Evolutionary conservation across 2,797 vertebrate genomes (phyloP).

Genomic region (Adelosebastes latens): DNA sequence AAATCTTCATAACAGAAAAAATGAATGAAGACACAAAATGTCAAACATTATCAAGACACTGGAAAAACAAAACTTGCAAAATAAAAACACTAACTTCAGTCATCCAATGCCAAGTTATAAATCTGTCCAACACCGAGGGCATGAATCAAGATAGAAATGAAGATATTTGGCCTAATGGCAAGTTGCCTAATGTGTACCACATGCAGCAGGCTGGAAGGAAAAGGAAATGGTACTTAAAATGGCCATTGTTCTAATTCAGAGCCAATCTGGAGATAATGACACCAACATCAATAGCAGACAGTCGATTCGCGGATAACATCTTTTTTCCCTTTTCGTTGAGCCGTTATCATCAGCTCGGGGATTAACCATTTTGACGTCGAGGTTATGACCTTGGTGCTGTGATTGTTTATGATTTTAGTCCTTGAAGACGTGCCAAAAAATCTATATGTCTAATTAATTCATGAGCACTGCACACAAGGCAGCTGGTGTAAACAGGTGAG

Average conservation of each 20-base stretch:
- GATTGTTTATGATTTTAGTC: constrained; percentile 91
- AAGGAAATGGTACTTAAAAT: constrained; percentile 80
- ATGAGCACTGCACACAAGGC: constrained; percentile 78
- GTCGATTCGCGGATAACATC: constrained; percentile 84
- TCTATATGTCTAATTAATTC: constrained; percentile 87
- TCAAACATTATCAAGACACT: not conserved
- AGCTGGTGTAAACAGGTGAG: constrained; percentile 41
- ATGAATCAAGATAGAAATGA: constrained; percentile 69
- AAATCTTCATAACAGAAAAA: not conserved
- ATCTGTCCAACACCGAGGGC: constrained; percentile 29
- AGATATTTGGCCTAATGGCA: constrained; percentile 73
- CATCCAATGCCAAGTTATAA: constrained; percentile 24
- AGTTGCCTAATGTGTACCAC: constrained; percentile 80
- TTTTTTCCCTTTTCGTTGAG: constrained; percentile 72
- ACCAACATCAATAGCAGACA: constrained; percentile 87
- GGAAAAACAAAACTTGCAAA: not conserved
- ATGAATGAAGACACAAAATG: not conserved
- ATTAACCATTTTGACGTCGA: constrained; percentile 87
- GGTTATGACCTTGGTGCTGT: constrained; percentile 86
- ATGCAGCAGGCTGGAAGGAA: constrained; percentile 74
- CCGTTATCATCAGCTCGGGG: constrained; percentile 85
- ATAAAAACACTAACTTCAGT: not conserved
- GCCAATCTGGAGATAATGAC: constrained; percentile 87
- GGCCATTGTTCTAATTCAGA: constrained; percentile 86
- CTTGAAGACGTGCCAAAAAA: constrained; percentile 85